phyloP scores from a whole-genome alignment of 2,888 invertebrate genomes.

The Digitonthophagus gazella region DNA sequence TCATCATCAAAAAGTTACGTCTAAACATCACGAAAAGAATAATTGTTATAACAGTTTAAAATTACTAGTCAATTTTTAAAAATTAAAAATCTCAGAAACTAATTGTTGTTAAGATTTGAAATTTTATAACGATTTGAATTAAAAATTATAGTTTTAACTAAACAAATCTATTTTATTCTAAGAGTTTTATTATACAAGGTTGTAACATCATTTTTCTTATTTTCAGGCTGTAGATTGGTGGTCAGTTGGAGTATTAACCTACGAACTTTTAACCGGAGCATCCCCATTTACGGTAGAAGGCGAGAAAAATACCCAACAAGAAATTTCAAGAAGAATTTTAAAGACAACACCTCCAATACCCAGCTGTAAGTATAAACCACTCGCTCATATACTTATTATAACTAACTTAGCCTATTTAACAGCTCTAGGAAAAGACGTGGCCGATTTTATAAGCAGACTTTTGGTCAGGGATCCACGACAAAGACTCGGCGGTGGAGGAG shows the following conservation, averaged over 20 bases:
- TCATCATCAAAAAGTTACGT: too few relatives aligned
- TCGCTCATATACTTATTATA: background rate
- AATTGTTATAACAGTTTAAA: too few relatives aligned
- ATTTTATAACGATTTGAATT: too few relatives aligned
- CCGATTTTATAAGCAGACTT: conserved; percentile 78
- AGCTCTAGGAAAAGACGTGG: conserved; percentile 66
- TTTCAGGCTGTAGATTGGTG: conserved; percentile 96
- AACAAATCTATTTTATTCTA: background rate
- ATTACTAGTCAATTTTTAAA: too few relatives aligned
- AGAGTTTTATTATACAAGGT: background rate
- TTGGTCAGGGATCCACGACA: conserved; percentile 87
- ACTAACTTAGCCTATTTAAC: conserved; percentile 17
- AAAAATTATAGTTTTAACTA: too few relatives aligned
- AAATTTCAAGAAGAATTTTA: conserved; percentile 89
- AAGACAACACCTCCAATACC: conserved; percentile 89
- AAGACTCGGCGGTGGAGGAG: conserved; percentile 81
- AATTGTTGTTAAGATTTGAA: too few relatives aligned
- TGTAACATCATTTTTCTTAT: conserved; percentile 39
- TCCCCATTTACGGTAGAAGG: conserved; percentile 97
- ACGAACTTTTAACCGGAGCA: conserved; percentile 93
- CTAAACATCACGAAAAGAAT: too few relatives aligned
- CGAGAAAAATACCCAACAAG: conserved; percentile 89
- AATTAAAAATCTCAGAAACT: background rate
- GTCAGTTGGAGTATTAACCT: conserved; percentile 95
- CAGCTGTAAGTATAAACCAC: conserved; percentile 53